These are phyloP conservation scores for Bembecia ichneumoniformis DNA, from an alignment of 2,888 invertebrate genomes.

Conservation along the genomic window DNA sequence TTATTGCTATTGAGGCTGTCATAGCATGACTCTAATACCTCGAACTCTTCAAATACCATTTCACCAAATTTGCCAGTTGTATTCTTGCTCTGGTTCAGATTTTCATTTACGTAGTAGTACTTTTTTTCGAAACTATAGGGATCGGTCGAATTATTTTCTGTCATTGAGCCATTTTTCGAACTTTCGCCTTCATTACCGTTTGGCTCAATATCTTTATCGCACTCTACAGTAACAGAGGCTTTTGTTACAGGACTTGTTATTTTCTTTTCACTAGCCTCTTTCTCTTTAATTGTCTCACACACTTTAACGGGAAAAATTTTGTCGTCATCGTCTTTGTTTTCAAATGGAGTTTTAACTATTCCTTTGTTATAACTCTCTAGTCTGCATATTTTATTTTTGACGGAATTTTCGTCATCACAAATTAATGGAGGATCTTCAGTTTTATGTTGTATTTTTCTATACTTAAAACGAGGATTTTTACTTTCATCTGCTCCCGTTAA, in stretches of 20 bases:
- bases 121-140: slow-evolving; percentile 67
- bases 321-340: slow-evolving; percentile 41
- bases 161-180: slow-evolving; percentile 18
- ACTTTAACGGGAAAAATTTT: slow-evolving; percentile 23
- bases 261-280: slow-evolving; percentile 18
- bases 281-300: slow-evolving; percentile 18
- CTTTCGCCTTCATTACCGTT: slow-evolving; percentile 19
- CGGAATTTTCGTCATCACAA: slow-evolving; percentile 61
- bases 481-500: slow-evolving; percentile 78
- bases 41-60: slow-evolving; percentile 89
- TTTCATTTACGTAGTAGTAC: slow-evolving; percentile 75
- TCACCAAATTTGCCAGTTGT: slow-evolving; percentile 79
- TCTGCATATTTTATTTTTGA: slow-evolving; percentile 65
- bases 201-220: slow-evolving; percentile 16
- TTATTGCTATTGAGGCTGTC: slow-evolving; percentile 74
- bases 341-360: slow-evolving; percentile 57
- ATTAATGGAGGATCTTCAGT: slow-evolving; percentile 57
- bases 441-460: slow-evolving; percentile 39
- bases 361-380: slow-evolving; percentile 66
- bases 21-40: slow-evolving; percentile 76
- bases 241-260: slow-evolving; percentile 17
- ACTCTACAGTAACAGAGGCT: slow-evolving; percentile 11
- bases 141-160: slow-evolving; percentile 35
- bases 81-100: slow-evolving; percentile 67
- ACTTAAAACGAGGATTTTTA: slow-evolving; percentile 60